Percentiles rank a stretch among this genome's conserved stretches.
Conservation (phyloP, 2,113 vertebrate species). For the Scartelaos histophorus region DNA sequence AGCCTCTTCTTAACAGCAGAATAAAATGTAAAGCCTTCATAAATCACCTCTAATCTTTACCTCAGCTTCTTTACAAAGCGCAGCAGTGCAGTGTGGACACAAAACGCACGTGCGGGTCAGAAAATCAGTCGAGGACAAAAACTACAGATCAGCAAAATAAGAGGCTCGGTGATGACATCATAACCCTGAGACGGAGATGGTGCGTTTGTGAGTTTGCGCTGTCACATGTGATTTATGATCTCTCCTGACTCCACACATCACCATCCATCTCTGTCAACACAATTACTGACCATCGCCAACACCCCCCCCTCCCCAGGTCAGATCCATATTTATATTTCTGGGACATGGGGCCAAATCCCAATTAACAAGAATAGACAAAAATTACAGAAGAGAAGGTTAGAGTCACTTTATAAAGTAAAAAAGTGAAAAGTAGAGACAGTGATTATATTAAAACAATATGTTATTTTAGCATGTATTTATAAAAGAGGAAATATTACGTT, state of each 20-base stretch:
- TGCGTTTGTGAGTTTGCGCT: slow-evolving; percentile 45
- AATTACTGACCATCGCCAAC: slow-evolving; percentile 38
- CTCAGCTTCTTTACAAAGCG: neutral
- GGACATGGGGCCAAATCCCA: neutral
- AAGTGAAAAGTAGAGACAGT: too few relatives aligned
- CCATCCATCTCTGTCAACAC: slow-evolving; percentile 62
- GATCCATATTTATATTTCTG: slow-evolving; percentile 16
- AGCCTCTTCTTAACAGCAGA: neutral
- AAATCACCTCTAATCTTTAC: neutral
- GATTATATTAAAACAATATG: neutral
- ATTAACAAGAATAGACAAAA: neutral
- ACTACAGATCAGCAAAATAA: slow-evolving; percentile 6
- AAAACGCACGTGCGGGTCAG: neutral
- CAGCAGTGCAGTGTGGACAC: neutral
- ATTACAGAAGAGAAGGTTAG: neutral
- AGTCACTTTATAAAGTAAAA: too few relatives aligned
- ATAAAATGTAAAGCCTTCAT: slow-evolving; percentile 1
- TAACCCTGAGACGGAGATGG: slow-evolving; percentile 22
- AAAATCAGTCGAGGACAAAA: slow-evolving; percentile 8
- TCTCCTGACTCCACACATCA: slow-evolving; percentile 48
- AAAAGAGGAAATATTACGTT: too few relatives aligned
- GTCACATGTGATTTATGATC: slow-evolving; percentile 73
- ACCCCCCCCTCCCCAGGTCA: slow-evolving; percentile 11
- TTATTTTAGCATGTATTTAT: too few relatives aligned
- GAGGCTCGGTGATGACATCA: neutral